Base-by-base conservation (phyloP, 2,888 invertebrate species). In the Cyclophora albipunctata region DNA sequence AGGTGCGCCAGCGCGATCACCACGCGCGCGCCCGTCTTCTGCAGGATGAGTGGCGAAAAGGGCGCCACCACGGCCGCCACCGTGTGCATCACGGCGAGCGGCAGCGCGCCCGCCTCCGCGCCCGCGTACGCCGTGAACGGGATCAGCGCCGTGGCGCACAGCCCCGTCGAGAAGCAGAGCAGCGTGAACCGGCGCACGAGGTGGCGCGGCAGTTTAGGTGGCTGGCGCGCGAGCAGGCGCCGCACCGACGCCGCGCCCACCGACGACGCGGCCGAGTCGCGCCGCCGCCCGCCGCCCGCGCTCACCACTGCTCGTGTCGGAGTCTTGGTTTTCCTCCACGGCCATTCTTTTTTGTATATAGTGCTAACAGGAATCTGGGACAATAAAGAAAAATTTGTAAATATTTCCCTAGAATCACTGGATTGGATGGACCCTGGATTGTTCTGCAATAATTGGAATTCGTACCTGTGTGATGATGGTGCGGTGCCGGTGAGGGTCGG, bases 191-290 rank as follows among this genome's bases (percentile, higher is more conserved):
- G 77, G 78, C 71, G 65, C 73, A 89, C 76, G 64, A 89, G 55
- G 59, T 89, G 67, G 73, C 86, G 66, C 71, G 91, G 89, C 74
- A 91, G 57, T 81, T 89, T 68, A 72, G 84, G 67, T 0, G 88
- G 86, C 40, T 78, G 85, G 41, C 84, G 63, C 0, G 93, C 92
- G 48, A 95, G 90, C 7, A 95, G 85, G 0, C 94, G 90, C 3
- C 94, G 90, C 5, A 95, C 94, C 1, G 95, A 95, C 0, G 93
- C 93, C 0, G 94, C 93, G 2, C 94, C 94, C 37, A 94, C 92
- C 0, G 93, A 93, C 46, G 93, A 93, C 34, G 92, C 91, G 49
- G 92, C 90, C 0, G 94, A 94, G 65, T 94, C 94, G 7, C 92
- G 86, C 3, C 93, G 87, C 3, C 91, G 84, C 4, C 75, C 71